A percentile compares a stretch with the other conserved stretches of the same genome.
Conservation (phyloP, 2,113 vertebrate species). For the Daubentonia madagascariensis region DNA sequence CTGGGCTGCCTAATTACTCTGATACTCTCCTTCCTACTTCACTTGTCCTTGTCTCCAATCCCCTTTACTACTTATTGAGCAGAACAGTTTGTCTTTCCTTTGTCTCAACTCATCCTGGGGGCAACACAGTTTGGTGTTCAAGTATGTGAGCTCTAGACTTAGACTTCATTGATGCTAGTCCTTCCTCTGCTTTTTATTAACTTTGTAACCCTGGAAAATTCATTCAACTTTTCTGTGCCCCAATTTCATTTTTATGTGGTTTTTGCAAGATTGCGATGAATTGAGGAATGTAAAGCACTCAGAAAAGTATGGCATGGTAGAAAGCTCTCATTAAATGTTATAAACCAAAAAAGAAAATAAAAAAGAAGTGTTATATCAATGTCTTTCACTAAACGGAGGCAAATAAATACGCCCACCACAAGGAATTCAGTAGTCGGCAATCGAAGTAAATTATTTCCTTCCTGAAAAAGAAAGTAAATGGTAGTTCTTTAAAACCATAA, state of each 20-base stretch:
- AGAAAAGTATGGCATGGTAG: neutral
- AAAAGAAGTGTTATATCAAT: neutral
- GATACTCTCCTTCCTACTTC: neutral
- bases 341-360: neutral
- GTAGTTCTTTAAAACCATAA: neutral
- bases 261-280: neutral
- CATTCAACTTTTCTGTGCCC: neutral
- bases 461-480: neutral
- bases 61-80: neutral
- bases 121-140: neutral
- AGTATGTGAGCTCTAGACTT: neutral
- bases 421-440: neutral
- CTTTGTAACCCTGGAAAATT: neutral
- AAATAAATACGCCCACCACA: neutral
- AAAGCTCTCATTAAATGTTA: neutral
- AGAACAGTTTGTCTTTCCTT: neutral
- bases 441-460: neutral
- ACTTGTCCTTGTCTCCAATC: neutral
- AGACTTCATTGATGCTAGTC: neutral
- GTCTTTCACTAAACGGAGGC: neutral
- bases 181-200: neutral
- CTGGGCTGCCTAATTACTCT: neutral
- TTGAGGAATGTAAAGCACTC: neutral
- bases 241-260: neutral
- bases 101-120: neutral